These are phyloP conservation scores for Merodon equestris DNA, from an alignment of 2,888 invertebrate genomes.

Conservation along the genomic window DNA sequence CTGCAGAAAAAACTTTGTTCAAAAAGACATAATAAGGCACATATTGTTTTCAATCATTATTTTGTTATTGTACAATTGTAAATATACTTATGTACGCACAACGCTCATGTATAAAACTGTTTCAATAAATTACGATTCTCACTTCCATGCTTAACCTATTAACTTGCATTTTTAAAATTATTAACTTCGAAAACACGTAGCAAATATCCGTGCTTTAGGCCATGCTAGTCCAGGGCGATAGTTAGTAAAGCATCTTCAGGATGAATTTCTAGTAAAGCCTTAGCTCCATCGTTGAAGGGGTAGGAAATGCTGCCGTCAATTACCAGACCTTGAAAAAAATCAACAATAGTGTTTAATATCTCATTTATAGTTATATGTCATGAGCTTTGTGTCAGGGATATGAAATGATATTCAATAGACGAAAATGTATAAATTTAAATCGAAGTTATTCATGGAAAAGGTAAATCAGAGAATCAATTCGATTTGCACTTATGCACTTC, in stretches of 20 bases:
- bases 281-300: conserved; percentile 95
- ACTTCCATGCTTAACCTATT: conserved; percentile 46
- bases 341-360: not conserved
- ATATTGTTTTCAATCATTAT: not conserved
- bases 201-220: conserved; percentile 11
- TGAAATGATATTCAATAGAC: too few relatives aligned
- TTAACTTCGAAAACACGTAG: conserved; percentile 15
- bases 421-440: not conserved
- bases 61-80: conserved; percentile 34
- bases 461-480: not conserved
- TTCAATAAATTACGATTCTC: conserved; percentile 62
- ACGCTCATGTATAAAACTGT: conserved; percentile 16
- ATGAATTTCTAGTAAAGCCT: conserved; percentile 89
- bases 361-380: too few relatives aligned
- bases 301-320: conserved; percentile 97
- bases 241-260: conserved; percentile 94
- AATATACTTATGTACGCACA: conserved; percentile 11
- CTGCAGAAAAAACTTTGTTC: not conserved
- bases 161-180: conserved; percentile 37
- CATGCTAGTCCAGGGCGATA: conserved; percentile 79
- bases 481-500: not conserved
- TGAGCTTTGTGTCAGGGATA: too few relatives aligned
- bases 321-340: conserved; percentile 84
- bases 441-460: conserved; percentile 1
- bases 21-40: not conserved